Conservation (phyloP, 1,140 invertebrate genomes). For the Micrasema minimum region DNA sequence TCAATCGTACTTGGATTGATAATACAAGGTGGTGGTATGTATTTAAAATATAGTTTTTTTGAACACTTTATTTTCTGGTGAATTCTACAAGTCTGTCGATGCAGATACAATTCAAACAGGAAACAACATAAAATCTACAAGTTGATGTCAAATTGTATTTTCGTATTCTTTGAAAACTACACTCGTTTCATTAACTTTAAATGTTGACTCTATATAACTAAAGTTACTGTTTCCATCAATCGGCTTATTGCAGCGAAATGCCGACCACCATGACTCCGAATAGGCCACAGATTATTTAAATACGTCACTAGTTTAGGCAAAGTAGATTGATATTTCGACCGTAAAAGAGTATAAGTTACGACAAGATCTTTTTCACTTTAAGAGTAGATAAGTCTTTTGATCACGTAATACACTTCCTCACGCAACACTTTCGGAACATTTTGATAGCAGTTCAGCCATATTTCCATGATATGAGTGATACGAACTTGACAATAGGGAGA, state of each 20-base stretch:
- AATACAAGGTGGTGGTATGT: slow-evolving; percentile 46
- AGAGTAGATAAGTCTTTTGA: slow-evolving; percentile 47
- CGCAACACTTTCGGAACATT: slow-evolving; percentile 46
- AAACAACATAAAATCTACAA: slow-evolving; percentile 49
- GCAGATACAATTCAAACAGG: slow-evolving; percentile 46
- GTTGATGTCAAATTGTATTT: slow-evolving; percentile 44
- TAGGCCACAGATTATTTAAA: slow-evolving; percentile 47
- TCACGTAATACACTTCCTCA: slow-evolving; percentile 46
- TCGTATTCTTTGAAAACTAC: slow-evolving; percentile 44
- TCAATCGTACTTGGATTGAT: slow-evolving; percentile 49
- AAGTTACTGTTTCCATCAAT: slow-evolving; percentile 26
- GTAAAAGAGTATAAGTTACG: slow-evolving; percentile 32
- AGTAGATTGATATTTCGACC: slow-evolving; percentile 41
- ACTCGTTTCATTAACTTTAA: slow-evolving; percentile 51
- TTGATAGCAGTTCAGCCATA: slow-evolving; percentile 47
- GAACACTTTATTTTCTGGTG: slow-evolving; percentile 39
- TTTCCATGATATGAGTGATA: slow-evolving; percentile 42
- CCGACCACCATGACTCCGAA: slow-evolving; percentile 45
- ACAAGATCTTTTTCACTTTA: slow-evolving; percentile 43
- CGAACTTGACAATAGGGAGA: slow-evolving; percentile 37
- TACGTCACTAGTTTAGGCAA: slow-evolving; percentile 46
- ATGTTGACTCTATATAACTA: slow-evolving; percentile 46
- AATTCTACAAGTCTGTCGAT: slow-evolving; percentile 40
- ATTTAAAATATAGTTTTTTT: slow-evolving; percentile 49
- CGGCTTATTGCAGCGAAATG: slow-evolving; percentile 43